These are phyloP conservation scores for Doryteuthis pealeii DNA, from an alignment of 1,140 invertebrate species.

Conservation along the genomic window DNA sequence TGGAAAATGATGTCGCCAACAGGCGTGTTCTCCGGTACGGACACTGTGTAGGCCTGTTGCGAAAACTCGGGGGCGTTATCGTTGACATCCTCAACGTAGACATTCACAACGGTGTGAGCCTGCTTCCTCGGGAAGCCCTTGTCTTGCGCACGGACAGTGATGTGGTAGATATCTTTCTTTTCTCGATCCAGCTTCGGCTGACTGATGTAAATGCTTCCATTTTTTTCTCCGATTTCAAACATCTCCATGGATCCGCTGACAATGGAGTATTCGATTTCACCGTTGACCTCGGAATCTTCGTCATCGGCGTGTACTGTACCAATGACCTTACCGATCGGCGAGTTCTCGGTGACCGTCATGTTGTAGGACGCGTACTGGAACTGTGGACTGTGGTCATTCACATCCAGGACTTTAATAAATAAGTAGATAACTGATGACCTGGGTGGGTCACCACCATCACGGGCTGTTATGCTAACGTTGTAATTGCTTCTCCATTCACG, in stretches of 20 bases:
- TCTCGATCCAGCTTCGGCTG: slow-evolving; percentile 83
- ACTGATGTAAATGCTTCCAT: slow-evolving; percentile 84
- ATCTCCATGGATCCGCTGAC: slow-evolving; percentile 73
- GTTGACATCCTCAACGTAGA: slow-evolving; percentile 62
- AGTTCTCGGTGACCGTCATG: slow-evolving; percentile 84
- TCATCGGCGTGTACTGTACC: slow-evolving; percentile 68
- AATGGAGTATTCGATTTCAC: slow-evolving; percentile 62
- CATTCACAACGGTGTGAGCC: slow-evolving; percentile 35
- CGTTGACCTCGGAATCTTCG: slow-evolving; percentile 58
- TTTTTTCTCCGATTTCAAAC: slow-evolving; percentile 62
- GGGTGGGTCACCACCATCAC: slow-evolving; percentile 73
- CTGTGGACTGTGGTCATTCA: slow-evolving; percentile 89
- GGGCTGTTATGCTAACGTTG: slow-evolving; percentile 81
- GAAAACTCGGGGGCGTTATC: slow-evolving; percentile 35
- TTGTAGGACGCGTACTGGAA: slow-evolving; percentile 90
- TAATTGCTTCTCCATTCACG: slow-evolving; percentile 85
- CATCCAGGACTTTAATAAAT: slow-evolving; percentile 86
- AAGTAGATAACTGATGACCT: slow-evolving; percentile 87
- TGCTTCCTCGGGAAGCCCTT: slow-evolving; percentile 42
- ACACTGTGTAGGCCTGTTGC: slow-evolving; percentile 49
- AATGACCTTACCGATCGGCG: slow-evolving; percentile 81
- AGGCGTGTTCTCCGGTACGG: slow-evolving; percentile 66
- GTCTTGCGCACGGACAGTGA: slow-evolving; percentile 74
- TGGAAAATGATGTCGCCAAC: slow-evolving; percentile 73
- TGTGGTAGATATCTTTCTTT: slow-evolving; percentile 65